phyloP scores from a whole-genome alignment of 2,888 invertebrate genomes.

The Poecilobothrus nobilitatus region DNA sequence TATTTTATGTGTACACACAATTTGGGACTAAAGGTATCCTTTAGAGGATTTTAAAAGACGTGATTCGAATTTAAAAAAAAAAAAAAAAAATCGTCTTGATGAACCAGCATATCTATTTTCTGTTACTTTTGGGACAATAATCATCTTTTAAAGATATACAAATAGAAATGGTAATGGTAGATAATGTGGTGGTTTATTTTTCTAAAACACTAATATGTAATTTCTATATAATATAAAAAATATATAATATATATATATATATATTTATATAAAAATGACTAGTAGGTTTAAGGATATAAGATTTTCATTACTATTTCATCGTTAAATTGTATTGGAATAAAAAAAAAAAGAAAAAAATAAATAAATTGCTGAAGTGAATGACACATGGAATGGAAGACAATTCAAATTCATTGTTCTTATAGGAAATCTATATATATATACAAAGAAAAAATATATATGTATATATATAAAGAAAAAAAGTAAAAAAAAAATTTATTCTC shows the following conservation, averaged over 20 bases:
- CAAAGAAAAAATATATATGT: too few species aligned
- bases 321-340: background rate
- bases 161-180: background rate
- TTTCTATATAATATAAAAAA: too few species aligned
- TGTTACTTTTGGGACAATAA: background rate
- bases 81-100: background rate
- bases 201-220: background rate
- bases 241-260: too few species aligned
- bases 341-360: background rate
- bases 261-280: background rate
- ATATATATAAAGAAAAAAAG: too few species aligned
- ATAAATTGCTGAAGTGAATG: background rate
- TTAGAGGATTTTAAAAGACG: background rate
- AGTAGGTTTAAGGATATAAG: background rate
- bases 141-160: slow-evolving; percentile 4
- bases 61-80: background rate
- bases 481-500: too few species aligned
- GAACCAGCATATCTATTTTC: background rate
- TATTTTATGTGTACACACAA: background rate
- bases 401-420: background rate
- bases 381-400: background rate
- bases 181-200: background rate
- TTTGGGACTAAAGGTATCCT: slow-evolving; percentile 4
- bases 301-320: background rate
- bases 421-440: background rate